These are phyloP conservation scores for Odocoileus virginianus DNA, from an alignment of 2,113 vertebrate genomes.

Conservation along the genomic window DNA sequence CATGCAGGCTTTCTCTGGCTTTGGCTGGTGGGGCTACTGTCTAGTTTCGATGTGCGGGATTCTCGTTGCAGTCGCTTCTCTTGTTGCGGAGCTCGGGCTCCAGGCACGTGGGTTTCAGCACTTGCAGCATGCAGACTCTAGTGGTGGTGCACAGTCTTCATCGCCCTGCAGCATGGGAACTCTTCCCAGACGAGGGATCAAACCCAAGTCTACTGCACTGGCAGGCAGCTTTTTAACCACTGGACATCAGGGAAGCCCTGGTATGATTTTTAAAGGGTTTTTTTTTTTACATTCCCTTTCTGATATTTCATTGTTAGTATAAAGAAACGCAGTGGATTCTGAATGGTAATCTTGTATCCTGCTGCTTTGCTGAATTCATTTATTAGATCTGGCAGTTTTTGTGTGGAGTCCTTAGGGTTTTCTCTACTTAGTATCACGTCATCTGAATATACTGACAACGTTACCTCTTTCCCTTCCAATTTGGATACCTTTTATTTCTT, in stretches of 20 bases:
- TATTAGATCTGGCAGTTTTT: not conserved
- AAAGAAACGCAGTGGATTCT: not conserved
- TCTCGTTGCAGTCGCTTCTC: not conserved
- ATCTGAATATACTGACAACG: not conserved
- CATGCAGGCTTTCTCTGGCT: not conserved
- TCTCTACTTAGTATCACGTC: not conserved
- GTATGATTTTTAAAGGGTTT: not conserved
- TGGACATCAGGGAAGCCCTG: not conserved
- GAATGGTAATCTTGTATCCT: not conserved
- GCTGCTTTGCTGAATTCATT: not conserved
- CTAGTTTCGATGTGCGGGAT: rapidly evolving
- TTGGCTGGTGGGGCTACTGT: not conserved
- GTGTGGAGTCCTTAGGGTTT: not conserved
- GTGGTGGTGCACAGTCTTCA: not conserved
- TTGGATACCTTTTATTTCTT: not conserved
- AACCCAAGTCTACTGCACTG: not conserved
- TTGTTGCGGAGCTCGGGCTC: not conserved
- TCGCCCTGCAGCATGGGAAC: not conserved
- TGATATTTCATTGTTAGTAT: not conserved
- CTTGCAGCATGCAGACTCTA: too few species aligned
- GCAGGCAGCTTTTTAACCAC: not conserved
- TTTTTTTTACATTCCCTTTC: not conserved
- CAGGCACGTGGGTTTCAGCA: not conserved
- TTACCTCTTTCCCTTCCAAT: not conserved
- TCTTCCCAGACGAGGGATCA: not conserved